A percentile compares a stretch with the other conserved stretches of the same genome.
These are phyloP conservation scores for Pteruthius melanotis DNA, from an alignment of 2,113 vertebrate genomes.

Conservation along the genomic window DNA sequence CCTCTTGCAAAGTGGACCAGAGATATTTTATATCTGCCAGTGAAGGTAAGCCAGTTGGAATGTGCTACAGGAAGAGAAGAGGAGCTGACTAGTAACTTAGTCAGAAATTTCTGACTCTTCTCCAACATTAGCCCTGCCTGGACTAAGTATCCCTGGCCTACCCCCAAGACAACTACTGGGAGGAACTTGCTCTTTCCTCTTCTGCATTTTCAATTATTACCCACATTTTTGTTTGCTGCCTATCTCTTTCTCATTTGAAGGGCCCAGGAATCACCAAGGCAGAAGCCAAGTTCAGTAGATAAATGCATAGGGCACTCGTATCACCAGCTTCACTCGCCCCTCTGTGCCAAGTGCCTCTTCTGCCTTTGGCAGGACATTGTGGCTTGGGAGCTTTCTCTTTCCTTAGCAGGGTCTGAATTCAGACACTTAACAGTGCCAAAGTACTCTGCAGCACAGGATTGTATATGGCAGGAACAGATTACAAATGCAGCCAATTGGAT, in stretches of 20 bases:
- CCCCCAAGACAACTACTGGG: background rate
- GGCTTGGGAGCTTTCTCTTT: background rate
- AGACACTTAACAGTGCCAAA: constrained; percentile 1
- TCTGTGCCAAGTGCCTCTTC: background rate
- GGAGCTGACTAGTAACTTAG: constrained; percentile 2
- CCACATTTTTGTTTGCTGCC: background rate
- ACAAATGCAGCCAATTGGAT: background rate
- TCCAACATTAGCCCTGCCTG: constrained; percentile 3
- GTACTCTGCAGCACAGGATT: background rate
- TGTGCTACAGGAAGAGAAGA: constrained; percentile 15
- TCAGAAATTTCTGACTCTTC: constrained; percentile 23
- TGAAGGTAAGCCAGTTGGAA: constrained; percentile 50
- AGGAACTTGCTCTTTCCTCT: background rate
- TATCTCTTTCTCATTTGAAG: background rate
- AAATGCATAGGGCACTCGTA: accelerated
- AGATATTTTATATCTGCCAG: constrained; percentile 19
- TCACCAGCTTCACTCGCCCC: background rate
- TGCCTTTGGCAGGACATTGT: background rate
- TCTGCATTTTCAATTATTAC: background rate
- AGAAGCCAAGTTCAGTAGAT: background rate
- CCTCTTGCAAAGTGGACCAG: background rate
- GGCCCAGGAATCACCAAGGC: background rate
- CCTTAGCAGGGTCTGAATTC: background rate
- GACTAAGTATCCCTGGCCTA: background rate
- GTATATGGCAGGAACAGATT: background rate